A percentile compares a stretch with the other conserved stretches of the same genome.
Conservation (phyloP, 1,140 invertebrate species). For the Brachystomella parvula region DNA sequence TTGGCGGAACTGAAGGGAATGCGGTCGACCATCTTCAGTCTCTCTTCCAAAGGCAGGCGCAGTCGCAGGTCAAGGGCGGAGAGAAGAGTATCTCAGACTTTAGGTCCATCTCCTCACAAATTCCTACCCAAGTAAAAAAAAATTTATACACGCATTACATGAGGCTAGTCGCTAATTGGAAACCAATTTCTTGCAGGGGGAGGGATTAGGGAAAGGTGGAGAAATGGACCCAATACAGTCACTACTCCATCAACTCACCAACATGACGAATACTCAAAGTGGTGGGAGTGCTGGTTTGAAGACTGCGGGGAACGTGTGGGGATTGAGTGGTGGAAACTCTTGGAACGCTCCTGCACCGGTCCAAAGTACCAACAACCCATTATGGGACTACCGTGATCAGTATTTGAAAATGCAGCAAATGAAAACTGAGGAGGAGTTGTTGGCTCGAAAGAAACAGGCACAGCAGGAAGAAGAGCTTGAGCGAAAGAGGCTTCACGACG, state of each 20-base stretch:
- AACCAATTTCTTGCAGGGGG: not conserved
- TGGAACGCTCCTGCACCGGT: not conserved
- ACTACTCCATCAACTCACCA: slow-evolving; percentile 33
- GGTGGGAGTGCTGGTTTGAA: not conserved
- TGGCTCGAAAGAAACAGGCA: slow-evolving; percentile 1
- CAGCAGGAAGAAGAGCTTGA: slow-evolving; percentile 39
- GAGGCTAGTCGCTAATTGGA: slow-evolving; percentile 19
- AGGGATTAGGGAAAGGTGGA: not conserved
- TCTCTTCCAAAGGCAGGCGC: slow-evolving; percentile 28
- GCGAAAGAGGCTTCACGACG: slow-evolving; percentile 28
- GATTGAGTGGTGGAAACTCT: not conserved
- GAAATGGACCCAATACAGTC: slow-evolving; percentile 38
- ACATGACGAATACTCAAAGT: slow-evolving; percentile 24
- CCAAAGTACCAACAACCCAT: slow-evolving; percentile 1
- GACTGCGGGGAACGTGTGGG: not conserved
- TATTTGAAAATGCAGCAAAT: slow-evolving; percentile 16
- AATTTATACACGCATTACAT: not conserved
- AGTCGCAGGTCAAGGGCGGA: slow-evolving; percentile 10
- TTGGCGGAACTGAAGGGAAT: slow-evolving; percentile 19
- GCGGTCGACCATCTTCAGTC: slow-evolving; percentile 32
- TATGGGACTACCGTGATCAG: slow-evolving; percentile 37
- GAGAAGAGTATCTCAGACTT: not conserved
- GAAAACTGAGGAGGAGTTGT: slow-evolving; percentile 32
- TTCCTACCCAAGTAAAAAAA: slow-evolving; percentile 5
- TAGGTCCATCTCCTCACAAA: not conserved